These are phyloP conservation scores for Griposia aprilina DNA, from an alignment of 2,888 invertebrate genomes.

Conservation along the genomic window DNA sequence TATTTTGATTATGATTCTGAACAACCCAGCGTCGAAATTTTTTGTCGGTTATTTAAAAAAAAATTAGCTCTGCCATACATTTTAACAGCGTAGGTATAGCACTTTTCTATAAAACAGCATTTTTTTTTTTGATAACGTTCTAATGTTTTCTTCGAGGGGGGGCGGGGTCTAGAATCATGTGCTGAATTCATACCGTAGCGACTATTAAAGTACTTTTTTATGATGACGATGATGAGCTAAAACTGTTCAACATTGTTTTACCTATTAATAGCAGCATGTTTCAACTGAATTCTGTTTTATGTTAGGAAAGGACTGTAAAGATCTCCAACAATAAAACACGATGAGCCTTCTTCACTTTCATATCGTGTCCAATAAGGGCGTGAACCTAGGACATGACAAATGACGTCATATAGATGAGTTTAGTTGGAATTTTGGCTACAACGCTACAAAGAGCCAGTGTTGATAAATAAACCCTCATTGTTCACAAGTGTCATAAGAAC, in stretches of 20 bases:
- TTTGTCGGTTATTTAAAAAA: no score
- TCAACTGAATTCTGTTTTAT: neutral
- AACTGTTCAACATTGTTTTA: neutral
- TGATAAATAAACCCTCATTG: constrained; percentile 57
- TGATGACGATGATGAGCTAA: neutral
- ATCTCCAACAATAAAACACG: neutral
- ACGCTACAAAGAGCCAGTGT: constrained; percentile 46
- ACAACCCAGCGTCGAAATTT: no score
- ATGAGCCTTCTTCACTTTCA: constrained; percentile 17
- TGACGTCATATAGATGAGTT: constrained; percentile 65
- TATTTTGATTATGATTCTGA: no score
- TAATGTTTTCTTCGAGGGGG: no score
- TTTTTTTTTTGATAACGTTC: no score
- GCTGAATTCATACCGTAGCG: neutral
- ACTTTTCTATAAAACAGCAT: no score
- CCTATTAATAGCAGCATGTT: neutral
- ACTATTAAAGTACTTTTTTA: neutral
- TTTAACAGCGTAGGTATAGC: no score
- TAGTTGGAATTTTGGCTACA: constrained; percentile 56
- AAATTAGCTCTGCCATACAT: no score
- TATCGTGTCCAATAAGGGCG: constrained; percentile 7
- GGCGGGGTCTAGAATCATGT: no score
- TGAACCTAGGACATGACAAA: constrained; percentile 50
- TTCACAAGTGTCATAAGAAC: constrained; percentile 49
- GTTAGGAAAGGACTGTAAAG: neutral